These are phyloP conservation scores for Cephalopholis sonnerati DNA, from an alignment of 2,113 vertebrate species.

Conservation along the genomic window DNA sequence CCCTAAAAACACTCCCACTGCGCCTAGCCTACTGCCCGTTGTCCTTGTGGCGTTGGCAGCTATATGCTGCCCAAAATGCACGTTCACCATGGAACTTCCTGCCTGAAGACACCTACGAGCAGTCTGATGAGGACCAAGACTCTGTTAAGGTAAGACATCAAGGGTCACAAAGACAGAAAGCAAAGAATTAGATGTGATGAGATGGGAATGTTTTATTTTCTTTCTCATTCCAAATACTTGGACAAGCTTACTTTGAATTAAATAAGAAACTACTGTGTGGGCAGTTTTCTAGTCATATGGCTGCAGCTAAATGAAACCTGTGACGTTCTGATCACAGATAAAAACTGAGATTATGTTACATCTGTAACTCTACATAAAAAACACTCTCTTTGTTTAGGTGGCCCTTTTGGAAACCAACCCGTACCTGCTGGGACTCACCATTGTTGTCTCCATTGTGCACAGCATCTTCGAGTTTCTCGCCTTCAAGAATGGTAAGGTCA, in stretches of 20 bases:
- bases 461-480: constrained; percentile 97
- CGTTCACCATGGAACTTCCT: constrained; percentile 96
- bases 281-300: background rate
- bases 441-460: constrained; percentile 95
- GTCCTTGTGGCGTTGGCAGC: constrained; percentile 97
- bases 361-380: background rate
- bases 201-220: background rate
- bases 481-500: constrained; percentile 92
- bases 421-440: constrained; percentile 93
- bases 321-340: background rate
- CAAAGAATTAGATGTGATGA: background rate
- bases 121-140: constrained; percentile 97
- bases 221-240: background rate
- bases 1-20: constrained; percentile 87
- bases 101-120: constrained; percentile 93
- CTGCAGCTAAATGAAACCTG: background rate
- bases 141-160: constrained; percentile 90
- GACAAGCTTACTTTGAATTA: no score
- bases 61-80: constrained; percentile 94
- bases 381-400: constrained; percentile 80
- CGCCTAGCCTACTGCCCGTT: constrained; percentile 92
- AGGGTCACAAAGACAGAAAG: background rate
- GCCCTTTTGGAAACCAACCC: constrained; percentile 96
- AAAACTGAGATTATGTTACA: background rate
- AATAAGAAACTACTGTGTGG: background rate